Evolutionary conservation across 2,888 invertebrate species (phyloP), one percentile per base, ranked within the genome.

Genomic region (Crioceris asparagi): DNA sequence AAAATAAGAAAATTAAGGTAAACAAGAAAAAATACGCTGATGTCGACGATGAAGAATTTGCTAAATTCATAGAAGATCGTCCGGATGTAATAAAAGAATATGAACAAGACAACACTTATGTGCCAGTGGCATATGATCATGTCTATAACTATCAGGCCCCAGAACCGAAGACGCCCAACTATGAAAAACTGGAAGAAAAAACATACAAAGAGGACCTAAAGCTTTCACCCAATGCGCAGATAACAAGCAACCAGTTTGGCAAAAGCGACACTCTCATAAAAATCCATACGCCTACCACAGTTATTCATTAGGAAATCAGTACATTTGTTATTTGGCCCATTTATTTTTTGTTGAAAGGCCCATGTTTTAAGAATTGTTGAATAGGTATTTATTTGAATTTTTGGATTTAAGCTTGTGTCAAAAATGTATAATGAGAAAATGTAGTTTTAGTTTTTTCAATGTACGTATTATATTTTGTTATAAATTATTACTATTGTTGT

Each of bases 141-240:
- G 38, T 46, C 8, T 46, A 47, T 34, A 43, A 40, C 8, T 47
- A 42, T 29, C 41, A 39, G 10, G 37, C 39, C n/a, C 46, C 49
- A 1, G 44, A 48, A 23, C 45, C 48, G 2, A 29, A 46, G 26
- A 41, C 32, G 7, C 31, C 35, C 7, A 49, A 54, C 34, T 45
- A 48, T 26, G 43, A 41, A 8, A 46, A 49, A 40, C 31, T 53
- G 4, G 54, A 56, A 33, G 39, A 37, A 1, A 54, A 51, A 38
- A 44, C 47, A 10, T 21, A 11, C 15, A 46, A 51, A 21, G 54
- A 54, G 14, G 59, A 59, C 36, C 54, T 54, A 4, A 44, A 43
- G 6, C 45, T 59, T n/a, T 54, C 60, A 16, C 50, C 54, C 16
- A 57, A 55, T 33, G 59, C 60, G 1, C 45, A 47, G 37, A 41